Percentiles rank a stretch among this genome's conserved stretches.
Conservation (phyloP, 2,888 invertebrate genomes). For the Phragmatobia fuliginosa region DNA sequence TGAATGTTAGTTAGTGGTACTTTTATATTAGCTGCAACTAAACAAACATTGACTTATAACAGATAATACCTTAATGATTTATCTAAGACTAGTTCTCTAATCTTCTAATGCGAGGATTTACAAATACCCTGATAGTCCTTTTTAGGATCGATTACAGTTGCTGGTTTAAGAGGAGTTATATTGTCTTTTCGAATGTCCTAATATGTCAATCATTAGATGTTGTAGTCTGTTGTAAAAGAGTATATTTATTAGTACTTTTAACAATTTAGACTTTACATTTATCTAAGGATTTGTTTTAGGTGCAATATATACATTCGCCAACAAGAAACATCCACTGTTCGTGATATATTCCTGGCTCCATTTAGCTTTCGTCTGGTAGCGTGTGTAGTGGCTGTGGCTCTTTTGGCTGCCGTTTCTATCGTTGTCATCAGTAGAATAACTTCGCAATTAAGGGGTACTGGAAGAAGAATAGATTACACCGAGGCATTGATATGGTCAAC, state of each 20-base stretch:
- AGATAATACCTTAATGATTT: no score
- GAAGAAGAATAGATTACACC: slow-evolving; percentile 72
- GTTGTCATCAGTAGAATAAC: slow-evolving; percentile 81
- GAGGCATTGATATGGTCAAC: slow-evolving; percentile 88
- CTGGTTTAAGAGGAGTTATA: background rate
- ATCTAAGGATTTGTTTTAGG: slow-evolving; percentile 64
- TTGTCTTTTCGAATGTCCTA: background rate
- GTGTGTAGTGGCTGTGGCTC: slow-evolving; percentile 83
- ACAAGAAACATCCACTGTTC: slow-evolving; percentile 87
- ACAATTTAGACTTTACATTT: background rate
- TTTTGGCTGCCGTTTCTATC: slow-evolving; percentile 81
- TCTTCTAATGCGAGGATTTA: background rate
- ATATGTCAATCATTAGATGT: background rate
- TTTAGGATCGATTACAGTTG: background rate
- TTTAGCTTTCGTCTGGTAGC: slow-evolving; percentile 85
- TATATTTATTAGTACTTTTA: background rate
- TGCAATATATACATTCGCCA: slow-evolving; percentile 88
- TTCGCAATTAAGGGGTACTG: slow-evolving; percentile 66
- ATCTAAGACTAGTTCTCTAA: no score
- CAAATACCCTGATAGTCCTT: background rate
- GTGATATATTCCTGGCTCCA: slow-evolving; percentile 88
- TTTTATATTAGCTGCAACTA: no score
- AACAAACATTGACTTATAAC: no score
- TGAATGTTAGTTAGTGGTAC: no score
- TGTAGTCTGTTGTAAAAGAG: background rate